These are phyloP conservation scores for Hyphantria cunea DNA, from an alignment of 1,140 invertebrate genomes.

Conservation along the genomic window DNA sequence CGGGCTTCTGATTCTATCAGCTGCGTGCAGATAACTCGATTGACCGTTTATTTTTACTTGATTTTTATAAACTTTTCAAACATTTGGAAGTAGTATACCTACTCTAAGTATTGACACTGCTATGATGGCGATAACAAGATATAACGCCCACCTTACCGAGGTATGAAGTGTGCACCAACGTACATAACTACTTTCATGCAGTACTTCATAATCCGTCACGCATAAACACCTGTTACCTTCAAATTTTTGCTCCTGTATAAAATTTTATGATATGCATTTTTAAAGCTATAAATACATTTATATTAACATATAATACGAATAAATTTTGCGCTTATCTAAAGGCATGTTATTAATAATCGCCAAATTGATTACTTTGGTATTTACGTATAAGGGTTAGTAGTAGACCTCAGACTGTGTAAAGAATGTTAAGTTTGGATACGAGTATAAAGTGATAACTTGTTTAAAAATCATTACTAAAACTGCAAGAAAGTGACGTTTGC, in stretches of 20 bases:
- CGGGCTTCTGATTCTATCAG: too few species aligned
- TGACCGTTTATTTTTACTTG: too few species aligned
- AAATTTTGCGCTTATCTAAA: too few species aligned
- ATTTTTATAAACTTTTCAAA: too few species aligned
- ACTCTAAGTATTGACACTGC: not conserved
- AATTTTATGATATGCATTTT: conserved; percentile 21
- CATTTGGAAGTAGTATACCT: not conserved
- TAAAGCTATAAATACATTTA: conserved; percentile 6
- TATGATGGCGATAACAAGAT: not conserved
- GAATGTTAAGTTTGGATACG: not conserved
- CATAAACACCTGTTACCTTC: conserved; percentile 21
- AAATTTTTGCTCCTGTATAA: conserved; percentile 20
- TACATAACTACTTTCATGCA: conserved; percentile 1
- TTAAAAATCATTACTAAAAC: conserved; percentile 7
- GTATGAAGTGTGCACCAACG: too few species aligned
- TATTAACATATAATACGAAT: too few species aligned
- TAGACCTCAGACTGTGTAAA: too few species aligned
- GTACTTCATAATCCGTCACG: conserved; percentile 20
- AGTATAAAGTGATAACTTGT: not conserved
- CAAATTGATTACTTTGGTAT: too few species aligned
- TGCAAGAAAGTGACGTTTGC: not conserved
- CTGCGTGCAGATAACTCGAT: too few species aligned
- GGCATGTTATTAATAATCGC: too few species aligned
- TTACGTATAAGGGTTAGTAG: too few species aligned
- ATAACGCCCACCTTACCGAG: not conserved